phyloP scores from a whole-genome alignment of 2,113 vertebrate genomes.

The Glaucomys volans region DNA sequence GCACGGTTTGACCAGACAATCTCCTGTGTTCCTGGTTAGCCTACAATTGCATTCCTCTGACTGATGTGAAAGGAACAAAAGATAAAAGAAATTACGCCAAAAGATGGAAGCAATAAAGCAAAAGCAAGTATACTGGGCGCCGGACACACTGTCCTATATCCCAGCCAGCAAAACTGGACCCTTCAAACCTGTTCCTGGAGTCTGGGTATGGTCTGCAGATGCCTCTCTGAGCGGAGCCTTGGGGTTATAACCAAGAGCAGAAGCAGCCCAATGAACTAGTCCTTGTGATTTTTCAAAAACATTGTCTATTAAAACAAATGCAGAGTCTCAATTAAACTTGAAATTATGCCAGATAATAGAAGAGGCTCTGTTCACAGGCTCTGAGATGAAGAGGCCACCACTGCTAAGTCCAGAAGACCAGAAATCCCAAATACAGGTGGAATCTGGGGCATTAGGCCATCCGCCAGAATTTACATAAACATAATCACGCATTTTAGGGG shows the following conservation, averaged over 20 bases:
- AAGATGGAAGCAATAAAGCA: not conserved
- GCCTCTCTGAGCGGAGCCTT: not conserved
- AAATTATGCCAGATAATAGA: not conserved
- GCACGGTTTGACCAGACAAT: rapidly evolving
- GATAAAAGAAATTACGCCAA: not conserved
- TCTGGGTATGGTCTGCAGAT: not conserved
- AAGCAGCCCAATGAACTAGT: not conserved
- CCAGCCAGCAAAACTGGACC: not conserved
- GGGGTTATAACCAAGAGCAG: not conserved
- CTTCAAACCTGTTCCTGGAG: not conserved
- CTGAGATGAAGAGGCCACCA: rapidly evolving
- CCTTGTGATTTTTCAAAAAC: not conserved
- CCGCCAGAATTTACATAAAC: not conserved
- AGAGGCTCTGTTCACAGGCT: not conserved
- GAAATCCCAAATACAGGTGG: not conserved
- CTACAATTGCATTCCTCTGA: rapidly evolving
- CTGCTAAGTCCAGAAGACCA: not conserved
- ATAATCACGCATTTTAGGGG: rapidly evolving
- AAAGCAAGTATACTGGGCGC: not conserved
- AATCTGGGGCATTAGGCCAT: rapidly evolving
- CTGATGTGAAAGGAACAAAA: not conserved
- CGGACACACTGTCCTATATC: not conserved
- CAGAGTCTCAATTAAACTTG: not conserved
- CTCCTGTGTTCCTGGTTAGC: not conserved
- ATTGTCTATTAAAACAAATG: not conserved